phyloP scores from a whole-genome alignment of 2,888 invertebrate species.

The Microctonus aethiopoides region DNA sequence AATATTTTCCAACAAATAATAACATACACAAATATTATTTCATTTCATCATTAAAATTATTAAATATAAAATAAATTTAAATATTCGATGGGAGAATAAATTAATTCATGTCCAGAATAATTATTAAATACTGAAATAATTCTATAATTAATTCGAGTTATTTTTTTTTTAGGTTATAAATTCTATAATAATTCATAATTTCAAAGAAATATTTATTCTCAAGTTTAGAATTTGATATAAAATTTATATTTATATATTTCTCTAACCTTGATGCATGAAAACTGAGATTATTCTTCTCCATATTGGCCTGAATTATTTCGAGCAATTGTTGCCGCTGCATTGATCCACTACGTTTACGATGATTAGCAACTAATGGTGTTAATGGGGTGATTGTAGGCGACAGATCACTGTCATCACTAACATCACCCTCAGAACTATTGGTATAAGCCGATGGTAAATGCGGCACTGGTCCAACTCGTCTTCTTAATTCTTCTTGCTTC shows the following conservation, averaged over 20 bases:
- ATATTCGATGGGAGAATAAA: too few relatives aligned
- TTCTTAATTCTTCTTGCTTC: slow-evolving; percentile 63
- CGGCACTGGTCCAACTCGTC: slow-evolving; percentile 60
- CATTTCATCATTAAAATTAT: too few relatives aligned
- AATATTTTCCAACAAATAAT: neutral
- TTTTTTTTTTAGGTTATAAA: too few relatives aligned
- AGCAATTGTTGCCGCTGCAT: slow-evolving; percentile 84
- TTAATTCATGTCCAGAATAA: too few relatives aligned
- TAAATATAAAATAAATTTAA: too few relatives aligned
- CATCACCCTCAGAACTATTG: slow-evolving; percentile 63
- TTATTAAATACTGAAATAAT: too few relatives aligned
- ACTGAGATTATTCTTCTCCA: slow-evolving; percentile 90
- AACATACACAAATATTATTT: neutral
- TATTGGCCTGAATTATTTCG: slow-evolving; percentile 89
- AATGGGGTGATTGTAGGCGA: slow-evolving; percentile 60
- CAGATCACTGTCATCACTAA: slow-evolving; percentile 61
- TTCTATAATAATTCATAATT: too few relatives aligned
- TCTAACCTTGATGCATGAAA: slow-evolving; percentile 83
- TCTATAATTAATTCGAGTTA: too few relatives aligned
- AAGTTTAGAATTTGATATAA: too few relatives aligned
- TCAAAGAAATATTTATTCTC: too few relatives aligned
- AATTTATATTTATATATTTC: neutral
- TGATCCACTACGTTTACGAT: slow-evolving; percentile 77
- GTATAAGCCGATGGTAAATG: slow-evolving; percentile 62
- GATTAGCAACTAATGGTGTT: slow-evolving; percentile 67